phyloP scores from a whole-genome alignment of 64 coral and sea anemone genomes.

The Anthopleura sola region DNA sequence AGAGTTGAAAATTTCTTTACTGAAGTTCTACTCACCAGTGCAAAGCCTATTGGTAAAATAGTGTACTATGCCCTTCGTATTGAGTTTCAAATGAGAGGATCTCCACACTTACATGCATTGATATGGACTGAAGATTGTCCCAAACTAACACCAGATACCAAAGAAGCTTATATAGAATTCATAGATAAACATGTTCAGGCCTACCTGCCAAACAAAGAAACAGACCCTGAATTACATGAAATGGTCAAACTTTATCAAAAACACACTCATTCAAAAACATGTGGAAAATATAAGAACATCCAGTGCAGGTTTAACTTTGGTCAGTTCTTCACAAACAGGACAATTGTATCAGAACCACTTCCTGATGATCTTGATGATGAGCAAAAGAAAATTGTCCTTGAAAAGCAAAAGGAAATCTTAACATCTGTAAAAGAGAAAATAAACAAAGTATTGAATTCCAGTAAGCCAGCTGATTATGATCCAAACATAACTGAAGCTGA shows the following conservation, averaged over 20 bases:
- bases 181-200: constrained; percentile 55
- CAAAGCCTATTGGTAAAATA: constrained; percentile 52
- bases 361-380: constrained; percentile 48
- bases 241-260: constrained; percentile 30
- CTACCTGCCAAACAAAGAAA: constrained; percentile 24
- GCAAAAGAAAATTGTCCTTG: constrained; percentile 8
- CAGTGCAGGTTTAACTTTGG: constrained; percentile 82
- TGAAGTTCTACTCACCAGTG: constrained; percentile 28
- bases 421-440: constrained; percentile 32
- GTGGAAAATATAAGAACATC: constrained; percentile 65
- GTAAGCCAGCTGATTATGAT: too few species aligned
- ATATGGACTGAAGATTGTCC: constrained; percentile 50
- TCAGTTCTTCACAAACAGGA: too few species aligned
- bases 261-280: constrained; percentile 50
- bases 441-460: too few species aligned
- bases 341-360: constrained; percentile 66
- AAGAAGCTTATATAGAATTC: constrained; percentile 23
- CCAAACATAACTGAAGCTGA: too few species aligned
- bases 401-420: constrained; percentile 46
- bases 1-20: constrained; percentile 52
- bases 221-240: constrained; percentile 37
- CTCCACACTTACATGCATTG: constrained; percentile 30
- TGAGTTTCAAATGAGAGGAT: constrained; percentile 46
- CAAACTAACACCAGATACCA: not conserved
- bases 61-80: constrained; percentile 50